Conservation (phyloP, 1,140 invertebrate genomes). For the Bathynomus jamesi region DNA sequence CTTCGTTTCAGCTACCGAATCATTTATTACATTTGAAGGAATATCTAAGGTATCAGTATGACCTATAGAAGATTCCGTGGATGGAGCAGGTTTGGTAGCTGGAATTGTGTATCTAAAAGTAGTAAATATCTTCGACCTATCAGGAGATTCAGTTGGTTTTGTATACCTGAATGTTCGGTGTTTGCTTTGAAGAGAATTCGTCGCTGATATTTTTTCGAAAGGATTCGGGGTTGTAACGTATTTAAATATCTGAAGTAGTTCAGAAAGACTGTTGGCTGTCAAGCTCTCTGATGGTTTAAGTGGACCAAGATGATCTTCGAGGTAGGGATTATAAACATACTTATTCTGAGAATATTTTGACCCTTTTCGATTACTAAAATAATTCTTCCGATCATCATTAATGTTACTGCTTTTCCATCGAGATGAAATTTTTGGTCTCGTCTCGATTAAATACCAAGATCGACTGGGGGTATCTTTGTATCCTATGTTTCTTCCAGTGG, state of each 20-base stretch:
- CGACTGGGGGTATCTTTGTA: not conserved
- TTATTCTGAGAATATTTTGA: not conserved
- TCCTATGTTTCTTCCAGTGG: not conserved
- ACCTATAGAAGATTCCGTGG: slow-evolving; percentile 17
- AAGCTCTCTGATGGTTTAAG: slow-evolving; percentile 4
- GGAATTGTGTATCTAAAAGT: slow-evolving; percentile 16
- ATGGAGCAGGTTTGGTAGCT: not conserved
- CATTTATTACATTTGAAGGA: slow-evolving; percentile 5
- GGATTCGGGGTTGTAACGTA: slow-evolving; percentile 25
- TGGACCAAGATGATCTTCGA: not conserved
- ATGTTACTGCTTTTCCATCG: not conserved
- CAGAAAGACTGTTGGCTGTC: slow-evolving; percentile 31
- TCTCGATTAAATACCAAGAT: not conserved
- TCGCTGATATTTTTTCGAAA: slow-evolving; percentile 9
- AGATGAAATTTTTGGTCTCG: not conserved
- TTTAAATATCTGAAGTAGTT: slow-evolving; percentile 33
- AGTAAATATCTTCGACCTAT: not conserved
- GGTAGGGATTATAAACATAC: not conserved
- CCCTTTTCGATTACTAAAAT: not conserved
- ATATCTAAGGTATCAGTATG: slow-evolving; percentile 6
- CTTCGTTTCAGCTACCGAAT: slow-evolving; percentile 33
- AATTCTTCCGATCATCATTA: not conserved
- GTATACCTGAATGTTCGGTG: slow-evolving; percentile 27
- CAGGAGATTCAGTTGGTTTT: slow-evolving; percentile 26
- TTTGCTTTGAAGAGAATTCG: not conserved